Conservation (phyloP, 2,113 vertebrate species). For the Thamnaconus septentrionalis region DNA sequence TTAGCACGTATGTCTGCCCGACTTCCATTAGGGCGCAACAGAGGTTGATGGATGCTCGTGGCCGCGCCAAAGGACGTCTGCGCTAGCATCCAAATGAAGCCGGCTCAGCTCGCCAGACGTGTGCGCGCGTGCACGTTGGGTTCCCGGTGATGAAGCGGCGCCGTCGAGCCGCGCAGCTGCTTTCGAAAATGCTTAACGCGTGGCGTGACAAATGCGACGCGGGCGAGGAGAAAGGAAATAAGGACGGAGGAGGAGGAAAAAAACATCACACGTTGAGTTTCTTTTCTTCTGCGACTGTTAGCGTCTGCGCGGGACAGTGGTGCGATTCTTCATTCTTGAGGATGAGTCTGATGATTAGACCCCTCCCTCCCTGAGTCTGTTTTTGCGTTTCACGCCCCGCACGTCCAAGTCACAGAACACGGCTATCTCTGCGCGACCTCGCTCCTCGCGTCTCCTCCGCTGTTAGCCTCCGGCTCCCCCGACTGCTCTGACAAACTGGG, state of each 20-base stretch:
- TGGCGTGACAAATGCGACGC: too few species aligned
- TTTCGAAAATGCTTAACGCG: too few species aligned
- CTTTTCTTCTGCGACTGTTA: conserved; percentile 52
- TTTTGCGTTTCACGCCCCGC: conserved; percentile 26
- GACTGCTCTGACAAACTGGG: conserved; percentile 69
- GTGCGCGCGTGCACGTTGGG: too few species aligned
- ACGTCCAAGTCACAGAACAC: conserved; percentile 41
- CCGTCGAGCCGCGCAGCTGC: too few species aligned
- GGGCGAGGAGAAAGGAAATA: too few species aligned
- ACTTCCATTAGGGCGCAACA: too few species aligned
- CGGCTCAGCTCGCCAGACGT: too few species aligned
- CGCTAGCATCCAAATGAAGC: too few species aligned
- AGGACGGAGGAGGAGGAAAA: neutral
- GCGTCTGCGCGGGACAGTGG: conserved; percentile 34
- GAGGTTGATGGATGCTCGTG: too few species aligned
- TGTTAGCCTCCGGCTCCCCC: conserved; percentile 62
- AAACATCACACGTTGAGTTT: neutral
- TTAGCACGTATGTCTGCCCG: too few species aligned
- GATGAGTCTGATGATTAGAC: conserved; percentile 56
- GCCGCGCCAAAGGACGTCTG: too few species aligned
- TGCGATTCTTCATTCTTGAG: conserved; percentile 51
- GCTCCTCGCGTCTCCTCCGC: conserved; percentile 50
- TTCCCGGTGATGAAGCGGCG: too few species aligned
- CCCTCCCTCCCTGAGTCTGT: conserved; percentile 26
- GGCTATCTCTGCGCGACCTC: conserved; percentile 38